phyloP scores from a whole-genome alignment of 2,888 invertebrate genomes.

The Eristalinus sepulchralis region DNA sequence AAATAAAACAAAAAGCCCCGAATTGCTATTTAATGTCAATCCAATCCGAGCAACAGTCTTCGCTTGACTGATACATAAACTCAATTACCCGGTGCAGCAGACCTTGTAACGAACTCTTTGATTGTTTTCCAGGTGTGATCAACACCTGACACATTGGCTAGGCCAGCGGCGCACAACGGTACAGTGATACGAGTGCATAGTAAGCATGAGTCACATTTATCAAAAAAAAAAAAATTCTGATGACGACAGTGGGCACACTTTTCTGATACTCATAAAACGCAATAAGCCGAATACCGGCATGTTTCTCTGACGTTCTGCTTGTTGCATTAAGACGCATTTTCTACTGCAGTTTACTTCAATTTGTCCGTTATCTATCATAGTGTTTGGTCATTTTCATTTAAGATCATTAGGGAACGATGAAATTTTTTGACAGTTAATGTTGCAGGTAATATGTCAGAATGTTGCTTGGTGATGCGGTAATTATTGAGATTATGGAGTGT shows the following conservation, averaged over 20 bases:
- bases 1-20: not conserved
- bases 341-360: not conserved
- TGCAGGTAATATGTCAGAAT: not conserved
- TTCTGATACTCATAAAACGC: conserved; percentile 15
- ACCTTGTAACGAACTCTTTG: conserved; percentile 43
- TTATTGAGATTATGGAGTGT: not conserved
- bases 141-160: conserved; percentile 52
- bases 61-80: conserved; percentile 49
- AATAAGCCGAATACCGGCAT: not conserved
- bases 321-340: not conserved
- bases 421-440: not conserved
- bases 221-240: conserved; percentile 30
- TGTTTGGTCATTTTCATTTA: not conserved
- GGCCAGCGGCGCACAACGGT: conserved; percentile 4
- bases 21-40: conserved; percentile 3
- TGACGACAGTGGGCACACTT: conserved; percentile 34
- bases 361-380: not conserved
- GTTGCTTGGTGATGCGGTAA: not conserved
- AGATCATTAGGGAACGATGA: not conserved
- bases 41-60: conserved; percentile 51
- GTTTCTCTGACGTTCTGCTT: not conserved
- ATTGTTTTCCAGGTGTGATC: conserved; percentile 56
- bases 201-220: conserved; percentile 47
- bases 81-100: conserved; percentile 39
- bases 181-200: conserved; percentile 16